Conservation (phyloP, 2,113 vertebrate species). For the Eidolon helvum region DNA sequence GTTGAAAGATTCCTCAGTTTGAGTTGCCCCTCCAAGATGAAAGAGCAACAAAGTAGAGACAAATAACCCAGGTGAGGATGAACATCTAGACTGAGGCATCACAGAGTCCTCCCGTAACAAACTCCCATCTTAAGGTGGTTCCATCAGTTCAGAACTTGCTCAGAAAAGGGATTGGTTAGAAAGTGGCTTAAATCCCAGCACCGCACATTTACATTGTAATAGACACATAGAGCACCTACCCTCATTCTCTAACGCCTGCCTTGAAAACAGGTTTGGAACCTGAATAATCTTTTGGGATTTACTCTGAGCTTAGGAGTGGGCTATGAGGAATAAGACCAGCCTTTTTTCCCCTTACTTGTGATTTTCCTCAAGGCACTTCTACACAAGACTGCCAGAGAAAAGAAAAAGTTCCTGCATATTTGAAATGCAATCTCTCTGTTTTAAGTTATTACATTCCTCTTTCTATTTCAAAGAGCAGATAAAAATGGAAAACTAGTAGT, state of each 20-base stretch:
- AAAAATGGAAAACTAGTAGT: constrained; percentile 61
- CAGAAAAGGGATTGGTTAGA: neutral
- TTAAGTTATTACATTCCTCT: constrained; percentile 15
- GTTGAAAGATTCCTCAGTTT: neutral
- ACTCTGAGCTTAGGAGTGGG: neutral
- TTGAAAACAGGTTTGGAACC: neutral
- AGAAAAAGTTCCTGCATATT: neutral
- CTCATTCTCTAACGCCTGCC: neutral
- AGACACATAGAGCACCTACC: neutral
- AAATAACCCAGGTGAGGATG: neutral
- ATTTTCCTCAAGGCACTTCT: constrained; percentile 1
- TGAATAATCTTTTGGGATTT: neutral
- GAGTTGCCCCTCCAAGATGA: neutral
- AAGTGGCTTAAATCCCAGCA: neutral
- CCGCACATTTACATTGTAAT: neutral
- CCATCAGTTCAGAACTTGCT: neutral
- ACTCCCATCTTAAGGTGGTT: neutral
- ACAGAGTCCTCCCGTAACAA: no score
- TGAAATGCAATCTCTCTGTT: constrained; percentile 28
- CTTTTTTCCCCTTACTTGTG: neutral
- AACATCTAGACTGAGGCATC: neutral
- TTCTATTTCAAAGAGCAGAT: constrained; percentile 59
- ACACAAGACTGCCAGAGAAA: neutral
- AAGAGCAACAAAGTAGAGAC: neutral
- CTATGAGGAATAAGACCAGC: no score